phyloP scores from a whole-genome alignment of 2,888 invertebrate genomes.

The Dasypogon diadema region DNA sequence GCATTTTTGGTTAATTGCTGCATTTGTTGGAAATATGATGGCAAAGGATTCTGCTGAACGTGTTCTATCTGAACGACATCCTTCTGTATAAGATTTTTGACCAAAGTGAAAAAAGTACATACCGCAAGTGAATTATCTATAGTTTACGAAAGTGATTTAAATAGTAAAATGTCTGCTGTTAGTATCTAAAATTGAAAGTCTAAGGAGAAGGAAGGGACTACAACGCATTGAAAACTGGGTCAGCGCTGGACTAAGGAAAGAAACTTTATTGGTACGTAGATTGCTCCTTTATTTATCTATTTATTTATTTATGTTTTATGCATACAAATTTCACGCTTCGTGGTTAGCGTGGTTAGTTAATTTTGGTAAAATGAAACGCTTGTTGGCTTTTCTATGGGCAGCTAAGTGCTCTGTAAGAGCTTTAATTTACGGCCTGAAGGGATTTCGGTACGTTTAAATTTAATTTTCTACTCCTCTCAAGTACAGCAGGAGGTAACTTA shows the following conservation, averaged over 20 bases:
- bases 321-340: neutral
- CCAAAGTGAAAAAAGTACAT: neutral
- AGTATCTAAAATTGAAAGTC: constrained; percentile 19
- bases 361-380: neutral
- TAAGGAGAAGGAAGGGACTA: constrained; percentile 7
- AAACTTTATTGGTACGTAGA: constrained; percentile 19
- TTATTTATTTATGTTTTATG: too few relatives aligned
- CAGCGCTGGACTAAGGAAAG: constrained; percentile 17
- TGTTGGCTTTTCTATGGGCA: too few relatives aligned
- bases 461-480: neutral
- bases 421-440: neutral
- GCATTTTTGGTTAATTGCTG: neutral
- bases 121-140: neutral
- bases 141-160: constrained; percentile 17
- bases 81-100: neutral
- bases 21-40: neutral
- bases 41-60: neutral
- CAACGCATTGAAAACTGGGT: constrained; percentile 18
- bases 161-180: constrained; percentile 15
- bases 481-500: neutral
- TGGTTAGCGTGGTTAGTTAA: constrained; percentile 1
- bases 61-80: neutral
- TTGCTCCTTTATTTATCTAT: constrained; percentile 10
- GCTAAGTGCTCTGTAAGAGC: neutral
- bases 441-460: neutral